Evolutionary conservation across 2,888 invertebrate genomes (phyloP), one percentile per base, ranked within the genome.

Genomic region (Leptinotarsa tumamoca): DNA sequence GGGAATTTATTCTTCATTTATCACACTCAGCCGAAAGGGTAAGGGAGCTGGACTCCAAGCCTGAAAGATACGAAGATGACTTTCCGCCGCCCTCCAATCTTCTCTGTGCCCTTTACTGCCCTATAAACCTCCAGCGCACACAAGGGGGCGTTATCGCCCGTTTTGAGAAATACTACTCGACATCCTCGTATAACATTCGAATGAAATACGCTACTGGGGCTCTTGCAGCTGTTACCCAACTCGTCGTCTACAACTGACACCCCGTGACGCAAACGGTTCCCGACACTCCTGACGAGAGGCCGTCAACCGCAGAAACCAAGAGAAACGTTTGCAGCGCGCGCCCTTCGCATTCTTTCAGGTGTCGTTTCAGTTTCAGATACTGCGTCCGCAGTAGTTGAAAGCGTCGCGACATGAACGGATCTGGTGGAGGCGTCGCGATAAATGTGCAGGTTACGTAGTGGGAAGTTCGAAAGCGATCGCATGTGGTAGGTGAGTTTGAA

Each of bases 401-500:
- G n/a, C 63, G 63, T 14, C 63, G 63, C 63, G 63, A 33, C 33
- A 63, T 63, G 63, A 63, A 63, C 63, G 63, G 63, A 33, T 33
- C 63, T 63, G 33, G n/a, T n/a, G 43, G 63, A 27, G 63, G 63
- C 33, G 63, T 18, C 61, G 61, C 23, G 17, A 7, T 4, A 63
- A 43, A 63, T 4, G 63, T 23, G 58, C 23, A 23, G 58, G 43
- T 43, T 63, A 43, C 63, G 63, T 63, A 63, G 63, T 63, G 52
- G 13, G 15, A 52, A 63, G 13, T 33, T 63, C n/a, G 17, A 33
- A 27, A 15, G 63, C n/a, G 33, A 5, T 63, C 43, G 63, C 63
- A 63, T 63, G 63, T 33, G 63, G 43, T 43, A 63, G 63, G 63
- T 63, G 43, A 63, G 63, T 63, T 27, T 63, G 63, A 63, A 63